Evolutionary conservation across 2,113 vertebrate genomes (phyloP).

Genomic region (Podarcis muralis): DNA sequence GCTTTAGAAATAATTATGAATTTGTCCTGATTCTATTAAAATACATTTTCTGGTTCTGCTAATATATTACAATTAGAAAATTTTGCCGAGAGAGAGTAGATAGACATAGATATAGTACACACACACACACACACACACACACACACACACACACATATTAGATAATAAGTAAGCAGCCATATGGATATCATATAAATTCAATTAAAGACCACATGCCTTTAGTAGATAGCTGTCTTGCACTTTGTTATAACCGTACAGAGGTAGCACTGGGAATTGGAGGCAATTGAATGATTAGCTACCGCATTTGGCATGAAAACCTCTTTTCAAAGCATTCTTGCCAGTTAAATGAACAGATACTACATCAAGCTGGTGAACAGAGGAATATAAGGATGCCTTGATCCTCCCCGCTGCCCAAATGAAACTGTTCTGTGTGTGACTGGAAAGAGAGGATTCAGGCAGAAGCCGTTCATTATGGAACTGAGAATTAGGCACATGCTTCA

Average conservation of each 20-base stretch:
- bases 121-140: too few relatives aligned
- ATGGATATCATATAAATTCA: background rate
- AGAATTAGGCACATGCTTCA: constrained; percentile 61
- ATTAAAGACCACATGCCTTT: background rate
- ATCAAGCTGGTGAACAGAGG: constrained; percentile 41
- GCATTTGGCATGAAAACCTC: constrained; percentile 50
- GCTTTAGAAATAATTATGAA: background rate
- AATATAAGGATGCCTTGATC: constrained; percentile 55
- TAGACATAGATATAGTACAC: too few relatives aligned
- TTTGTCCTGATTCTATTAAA: background rate
- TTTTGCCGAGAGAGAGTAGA: background rate
- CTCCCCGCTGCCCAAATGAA: constrained; percentile 33
- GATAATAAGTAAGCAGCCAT: background rate
- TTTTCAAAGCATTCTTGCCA: constrained; percentile 54
- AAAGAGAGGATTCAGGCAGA: constrained; percentile 53
- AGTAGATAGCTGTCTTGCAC: constrained; percentile 20
- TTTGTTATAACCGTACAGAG: constrained; percentile 48
- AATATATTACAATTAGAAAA: too few relatives aligned
- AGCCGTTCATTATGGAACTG: constrained; percentile 55
- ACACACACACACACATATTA: background rate
- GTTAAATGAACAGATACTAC: constrained; percentile 48
- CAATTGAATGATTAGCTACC: constrained; percentile 60
- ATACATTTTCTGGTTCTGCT: background rate
- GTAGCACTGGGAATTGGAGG: constrained; percentile 59
- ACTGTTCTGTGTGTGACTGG: constrained; percentile 1